Percentiles rank a stretch among this genome's conserved stretches.
Conservation (phyloP, 2,888 invertebrate genomes). For the Apocheima hispidaria region DNA sequence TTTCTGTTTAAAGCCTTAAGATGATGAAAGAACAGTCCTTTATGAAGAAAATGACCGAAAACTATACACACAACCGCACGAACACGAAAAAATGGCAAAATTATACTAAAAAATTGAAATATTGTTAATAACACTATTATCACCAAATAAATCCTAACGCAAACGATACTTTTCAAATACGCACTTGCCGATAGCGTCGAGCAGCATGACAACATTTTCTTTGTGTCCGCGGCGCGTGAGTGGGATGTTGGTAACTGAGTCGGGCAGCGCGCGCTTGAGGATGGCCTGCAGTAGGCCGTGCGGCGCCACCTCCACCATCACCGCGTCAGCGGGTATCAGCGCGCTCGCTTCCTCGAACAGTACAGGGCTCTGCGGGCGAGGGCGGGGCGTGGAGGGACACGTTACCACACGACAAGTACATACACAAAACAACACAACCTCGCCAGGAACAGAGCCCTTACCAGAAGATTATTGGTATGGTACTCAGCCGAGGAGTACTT, state of each 20-base stretch:
- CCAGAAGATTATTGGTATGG: slow-evolving; percentile 91
- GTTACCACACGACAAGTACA: neutral
- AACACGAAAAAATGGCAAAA: too few species aligned
- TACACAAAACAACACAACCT: neutral
- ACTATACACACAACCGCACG: too few species aligned
- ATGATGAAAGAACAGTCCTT: too few species aligned
- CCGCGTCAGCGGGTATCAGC: slow-evolving; percentile 91
- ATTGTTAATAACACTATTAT: too few species aligned
- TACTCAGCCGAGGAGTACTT: slow-evolving; percentile 92
- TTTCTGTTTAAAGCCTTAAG: too few species aligned
- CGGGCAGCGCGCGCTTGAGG: slow-evolving; percentile 88
- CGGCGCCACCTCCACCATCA: slow-evolving; percentile 94
- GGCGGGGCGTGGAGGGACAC: neutral
- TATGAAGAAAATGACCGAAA: too few species aligned
- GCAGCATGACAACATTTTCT: slow-evolving; percentile 84
- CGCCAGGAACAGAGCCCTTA: slow-evolving; percentile 54
- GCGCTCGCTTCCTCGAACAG: slow-evolving; percentile 91
- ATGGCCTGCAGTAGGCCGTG: slow-evolving; percentile 91
- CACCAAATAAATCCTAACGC: too few species aligned
- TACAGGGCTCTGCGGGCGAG: slow-evolving; percentile 77
- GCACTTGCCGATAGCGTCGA: slow-evolving; percentile 82
- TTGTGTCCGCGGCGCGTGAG: slow-evolving; percentile 89
- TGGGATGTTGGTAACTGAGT: slow-evolving; percentile 88
- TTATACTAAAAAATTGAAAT: too few species aligned
- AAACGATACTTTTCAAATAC: slow-evolving; percentile 27